Conservation (phyloP, 2,797 vertebrate genomes). For the Spea hammondii region DNA sequence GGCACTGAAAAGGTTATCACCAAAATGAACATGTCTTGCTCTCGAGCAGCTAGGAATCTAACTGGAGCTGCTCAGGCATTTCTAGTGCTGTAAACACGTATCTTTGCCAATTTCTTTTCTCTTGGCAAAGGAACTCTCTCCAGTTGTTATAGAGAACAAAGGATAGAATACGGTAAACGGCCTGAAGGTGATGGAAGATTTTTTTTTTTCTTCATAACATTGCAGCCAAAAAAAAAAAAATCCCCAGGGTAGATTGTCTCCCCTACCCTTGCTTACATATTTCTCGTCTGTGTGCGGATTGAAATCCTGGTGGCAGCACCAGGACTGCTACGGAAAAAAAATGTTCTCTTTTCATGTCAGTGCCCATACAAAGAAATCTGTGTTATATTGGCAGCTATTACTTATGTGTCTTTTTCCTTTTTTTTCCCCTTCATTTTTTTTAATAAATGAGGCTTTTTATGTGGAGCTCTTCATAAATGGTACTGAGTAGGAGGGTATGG, state of each 20-base stretch:
- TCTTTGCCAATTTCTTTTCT: constrained; percentile 55
- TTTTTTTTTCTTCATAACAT: constrained; percentile 55
- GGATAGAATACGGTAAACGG: constrained; percentile 54
- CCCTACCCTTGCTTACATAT: constrained; percentile 19
- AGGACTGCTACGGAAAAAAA: constrained; percentile 39
- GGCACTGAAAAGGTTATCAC: constrained; percentile 34
- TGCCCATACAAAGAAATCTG: constrained; percentile 63
- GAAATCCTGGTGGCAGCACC: constrained; percentile 52
- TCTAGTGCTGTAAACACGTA: constrained; percentile 58
- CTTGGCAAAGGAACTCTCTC: constrained; percentile 46
- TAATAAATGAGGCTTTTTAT: constrained; percentile 70
- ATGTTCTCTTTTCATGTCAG: constrained; percentile 61
- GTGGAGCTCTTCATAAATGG: constrained; percentile 65
- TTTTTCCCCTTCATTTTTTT: constrained; percentile 63
- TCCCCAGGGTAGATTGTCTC: constrained; percentile 55
- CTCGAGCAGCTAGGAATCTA: constrained; percentile 37
- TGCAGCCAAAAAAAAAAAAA: constrained; percentile 52
- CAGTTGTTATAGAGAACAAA: constrained; percentile 52
- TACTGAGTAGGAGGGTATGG: constrained; percentile 78
- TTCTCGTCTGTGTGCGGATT: constrained; percentile 47
- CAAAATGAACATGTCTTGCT: constrained; percentile 40
- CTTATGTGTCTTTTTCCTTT: constrained; percentile 60
- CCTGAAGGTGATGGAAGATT: constrained; percentile 49
- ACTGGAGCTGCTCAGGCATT: constrained; percentile 58
- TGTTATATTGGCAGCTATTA: constrained; percentile 71